Percentiles rank a stretch among this genome's conserved stretches.
These are phyloP conservation scores for Dynastes maya DNA, from an alignment of 2,888 invertebrate genomes.

Conservation along the genomic window DNA sequence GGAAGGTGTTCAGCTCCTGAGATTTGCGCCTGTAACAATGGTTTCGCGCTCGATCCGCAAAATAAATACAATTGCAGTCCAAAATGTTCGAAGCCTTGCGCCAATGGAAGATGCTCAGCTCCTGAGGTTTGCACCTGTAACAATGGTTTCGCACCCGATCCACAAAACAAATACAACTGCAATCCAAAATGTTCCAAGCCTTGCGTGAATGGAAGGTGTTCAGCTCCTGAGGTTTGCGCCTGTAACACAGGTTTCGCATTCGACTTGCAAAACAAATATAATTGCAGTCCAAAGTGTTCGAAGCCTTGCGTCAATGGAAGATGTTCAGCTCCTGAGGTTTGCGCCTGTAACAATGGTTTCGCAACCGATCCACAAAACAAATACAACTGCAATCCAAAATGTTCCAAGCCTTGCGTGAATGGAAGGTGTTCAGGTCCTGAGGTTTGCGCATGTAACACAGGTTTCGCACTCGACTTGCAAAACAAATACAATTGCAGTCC, in stretches of 20 bases:
- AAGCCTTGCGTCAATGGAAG: conserved; percentile 68
- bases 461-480: conserved; percentile 42
- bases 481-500: conserved; percentile 63
- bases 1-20: too few relatives aligned
- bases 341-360: conserved; percentile 53
- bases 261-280: conserved; percentile 61
- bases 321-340: conserved; percentile 62
- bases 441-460: conserved; percentile 49
- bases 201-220: too few relatives aligned
- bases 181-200: too few relatives aligned
- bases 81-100: too few relatives aligned
- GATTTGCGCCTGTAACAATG: too few relatives aligned
- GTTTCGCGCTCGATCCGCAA: too few relatives aligned
- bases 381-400: conserved; percentile 53
- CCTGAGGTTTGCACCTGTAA: too few relatives aligned
- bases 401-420: conserved; percentile 51
- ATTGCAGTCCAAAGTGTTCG: conserved; percentile 59
- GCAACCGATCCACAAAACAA: conserved; percentile 41
- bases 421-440: conserved; percentile 54
- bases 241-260: conserved; percentile 45
- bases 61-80: too few relatives aligned
- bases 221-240: too few relatives aligned
- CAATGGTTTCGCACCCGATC: too few relatives aligned
- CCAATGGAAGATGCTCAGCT: too few relatives aligned
- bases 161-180: too few relatives aligned